Evolutionary conservation across 2,113 vertebrate genomes (phyloP).

Genomic region (Emydocephalus ijimae): DNA sequence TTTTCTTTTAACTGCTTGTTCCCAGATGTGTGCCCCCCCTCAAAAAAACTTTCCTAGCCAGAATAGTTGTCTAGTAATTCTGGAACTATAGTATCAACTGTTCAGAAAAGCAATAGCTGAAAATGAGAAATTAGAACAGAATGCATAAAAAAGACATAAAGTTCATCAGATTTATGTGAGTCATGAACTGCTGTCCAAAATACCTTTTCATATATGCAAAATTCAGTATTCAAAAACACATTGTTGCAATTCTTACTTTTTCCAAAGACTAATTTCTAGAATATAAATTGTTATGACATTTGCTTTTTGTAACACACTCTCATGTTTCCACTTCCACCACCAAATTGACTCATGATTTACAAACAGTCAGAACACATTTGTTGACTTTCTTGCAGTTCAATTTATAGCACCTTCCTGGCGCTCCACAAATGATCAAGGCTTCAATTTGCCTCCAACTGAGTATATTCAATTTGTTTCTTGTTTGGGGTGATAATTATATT

Average conservation of each 20-base stretch:
- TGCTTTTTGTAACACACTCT: not conserved
- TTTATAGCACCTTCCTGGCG: fast-evolving
- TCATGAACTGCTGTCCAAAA: not conserved
- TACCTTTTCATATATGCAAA: not conserved
- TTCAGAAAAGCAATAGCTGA: not conserved
- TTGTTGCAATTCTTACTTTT: not conserved
- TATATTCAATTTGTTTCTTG: not conserved
- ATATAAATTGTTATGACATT: not conserved
- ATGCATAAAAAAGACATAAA: not conserved
- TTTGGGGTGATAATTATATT: constrained; percentile 17
- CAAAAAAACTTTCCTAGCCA: not conserved
- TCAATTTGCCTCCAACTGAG: not conserved
- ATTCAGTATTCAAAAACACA: not conserved
- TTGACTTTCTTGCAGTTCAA: not conserved
- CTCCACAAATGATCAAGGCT: not conserved
- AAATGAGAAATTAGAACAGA: not conserved
- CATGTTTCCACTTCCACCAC: not conserved
- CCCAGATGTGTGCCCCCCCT: not conserved
- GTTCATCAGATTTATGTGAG: not conserved
- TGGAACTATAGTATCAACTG: not conserved
- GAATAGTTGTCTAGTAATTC: not conserved
- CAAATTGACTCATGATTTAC: not conserved
- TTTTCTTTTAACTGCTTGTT: not conserved
- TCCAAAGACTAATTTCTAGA: not conserved
- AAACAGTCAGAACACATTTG: not conserved